These are phyloP conservation scores for Diorhabda sublineata DNA, from an alignment of 1,140 invertebrate genomes.

Conservation along the genomic window DNA sequence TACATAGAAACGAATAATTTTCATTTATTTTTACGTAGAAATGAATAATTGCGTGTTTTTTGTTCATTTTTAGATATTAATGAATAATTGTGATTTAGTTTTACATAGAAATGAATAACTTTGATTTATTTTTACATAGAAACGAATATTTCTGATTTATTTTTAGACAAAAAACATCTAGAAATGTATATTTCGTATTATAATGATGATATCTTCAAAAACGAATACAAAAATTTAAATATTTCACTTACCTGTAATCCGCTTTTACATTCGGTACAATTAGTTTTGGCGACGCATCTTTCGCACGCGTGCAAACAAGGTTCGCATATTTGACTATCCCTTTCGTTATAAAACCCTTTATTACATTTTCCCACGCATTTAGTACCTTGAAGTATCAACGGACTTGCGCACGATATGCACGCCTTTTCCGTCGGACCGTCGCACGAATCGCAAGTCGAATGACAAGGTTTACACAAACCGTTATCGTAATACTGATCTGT, in stretches of 20 bases:
- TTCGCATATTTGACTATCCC: constrained; percentile 59
- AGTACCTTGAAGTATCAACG: constrained; percentile 62
- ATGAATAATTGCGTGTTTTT: too few relatives aligned
- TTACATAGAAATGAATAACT: too few relatives aligned
- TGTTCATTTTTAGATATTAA: too few relatives aligned
- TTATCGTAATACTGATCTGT: constrained; percentile 67
- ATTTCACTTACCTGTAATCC: constrained; percentile 54
- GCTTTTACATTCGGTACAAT: constrained; percentile 71
- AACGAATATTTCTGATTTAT: too few relatives aligned
- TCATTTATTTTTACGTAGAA: too few relatives aligned
- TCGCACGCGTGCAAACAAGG: constrained; percentile 75
- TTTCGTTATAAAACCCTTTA: constrained; percentile 64
- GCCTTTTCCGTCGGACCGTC: constrained; percentile 61
- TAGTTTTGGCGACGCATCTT: constrained; percentile 68
- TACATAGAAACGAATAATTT: too few relatives aligned
- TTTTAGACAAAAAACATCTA: too few relatives aligned
- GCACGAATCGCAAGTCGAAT: constrained; percentile 68
- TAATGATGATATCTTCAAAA: too few relatives aligned
- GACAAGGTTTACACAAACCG: constrained; percentile 63
- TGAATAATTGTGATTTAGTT: too few relatives aligned
- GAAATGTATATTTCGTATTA: too few relatives aligned
- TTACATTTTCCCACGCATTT: constrained; percentile 70
- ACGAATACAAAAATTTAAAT: too few relatives aligned
- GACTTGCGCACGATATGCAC: constrained; percentile 64
- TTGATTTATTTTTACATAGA: too few relatives aligned